These are phyloP conservation scores for Heterotis niloticus DNA, from an alignment of 2,113 vertebrate species.

Conservation along the genomic window DNA sequence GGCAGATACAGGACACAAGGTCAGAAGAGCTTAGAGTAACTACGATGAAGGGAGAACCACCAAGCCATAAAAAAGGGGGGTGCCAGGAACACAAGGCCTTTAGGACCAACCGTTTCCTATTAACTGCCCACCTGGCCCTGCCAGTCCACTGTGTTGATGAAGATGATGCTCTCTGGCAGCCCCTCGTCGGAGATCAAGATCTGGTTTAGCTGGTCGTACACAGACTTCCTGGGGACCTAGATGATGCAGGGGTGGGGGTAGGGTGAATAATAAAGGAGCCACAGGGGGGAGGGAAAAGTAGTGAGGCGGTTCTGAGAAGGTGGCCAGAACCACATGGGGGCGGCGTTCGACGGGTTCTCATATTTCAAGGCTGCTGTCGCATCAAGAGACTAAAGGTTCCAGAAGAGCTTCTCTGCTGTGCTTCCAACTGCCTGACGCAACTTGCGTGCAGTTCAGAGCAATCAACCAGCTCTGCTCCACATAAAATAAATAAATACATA, in stretches of 20 bases:
- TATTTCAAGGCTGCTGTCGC: neutral
- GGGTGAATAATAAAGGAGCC: neutral
- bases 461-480: neutral
- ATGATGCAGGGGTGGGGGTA: constrained; percentile 11
- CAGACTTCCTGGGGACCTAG: constrained; percentile 70
- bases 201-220: constrained; percentile 74
- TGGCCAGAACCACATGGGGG: neutral
- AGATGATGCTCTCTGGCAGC: constrained; percentile 70
- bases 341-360: neutral
- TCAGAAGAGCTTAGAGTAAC: no score
- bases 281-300: neutral
- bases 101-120: neutral
- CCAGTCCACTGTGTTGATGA: constrained; percentile 71
- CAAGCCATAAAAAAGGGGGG: no score
- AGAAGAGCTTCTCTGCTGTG: neutral
- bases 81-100: neutral
- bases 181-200: constrained; percentile 71
- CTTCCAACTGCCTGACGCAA: constrained; percentile 16
- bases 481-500: constrained; percentile 12
- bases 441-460: neutral
- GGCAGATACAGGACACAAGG: neutral
- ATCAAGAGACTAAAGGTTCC: neutral
- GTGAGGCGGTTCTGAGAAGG: neutral
- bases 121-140: constrained; percentile 65
- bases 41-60: no score